Conservation (phyloP, 2,113 vertebrate genomes). For the Plectropomus leopardus region DNA sequence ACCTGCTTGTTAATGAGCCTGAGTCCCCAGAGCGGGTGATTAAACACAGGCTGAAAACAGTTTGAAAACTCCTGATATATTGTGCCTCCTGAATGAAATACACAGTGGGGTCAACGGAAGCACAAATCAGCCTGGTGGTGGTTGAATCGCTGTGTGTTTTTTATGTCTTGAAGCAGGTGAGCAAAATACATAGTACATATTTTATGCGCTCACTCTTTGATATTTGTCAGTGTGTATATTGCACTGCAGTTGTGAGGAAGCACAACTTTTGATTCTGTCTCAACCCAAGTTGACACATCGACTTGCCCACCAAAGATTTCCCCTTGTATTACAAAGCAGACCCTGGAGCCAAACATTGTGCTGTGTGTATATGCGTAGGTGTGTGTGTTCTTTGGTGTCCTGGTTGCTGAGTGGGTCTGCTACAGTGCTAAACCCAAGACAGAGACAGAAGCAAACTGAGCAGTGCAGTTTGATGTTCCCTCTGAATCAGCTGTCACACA, state of each 20-base stretch:
- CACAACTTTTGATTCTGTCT: constrained; percentile 8
- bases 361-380: neutral
- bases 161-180: neutral
- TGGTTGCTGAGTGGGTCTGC: constrained; percentile 19
- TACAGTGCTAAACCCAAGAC: constrained; percentile 8
- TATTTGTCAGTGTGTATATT: constrained; percentile 4
- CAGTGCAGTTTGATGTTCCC: constrained; percentile 35
- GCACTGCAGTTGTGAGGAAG: neutral
- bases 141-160: neutral
- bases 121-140: constrained; percentile 12
- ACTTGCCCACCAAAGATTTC: constrained; percentile 10
- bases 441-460: constrained; percentile 26
- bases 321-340: constrained; percentile 31
- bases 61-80: constrained; percentile 38
- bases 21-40: constrained; percentile 51
- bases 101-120: constrained; percentile 8
- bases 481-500: constrained; percentile 46
- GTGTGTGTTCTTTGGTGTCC: constrained; percentile 16
- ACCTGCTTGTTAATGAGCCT: constrained; percentile 65
- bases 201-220: constrained; percentile 20
- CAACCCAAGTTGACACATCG: constrained; percentile 11
- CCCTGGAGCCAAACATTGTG: constrained; percentile 23
- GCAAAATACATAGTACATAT: neutral
- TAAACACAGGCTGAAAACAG: constrained; percentile 42
- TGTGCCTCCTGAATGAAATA: constrained; percentile 12